These are phyloP conservation scores for Silurus glanis DNA, from an alignment of 2,113 vertebrate genomes.

Conservation along the genomic window DNA sequence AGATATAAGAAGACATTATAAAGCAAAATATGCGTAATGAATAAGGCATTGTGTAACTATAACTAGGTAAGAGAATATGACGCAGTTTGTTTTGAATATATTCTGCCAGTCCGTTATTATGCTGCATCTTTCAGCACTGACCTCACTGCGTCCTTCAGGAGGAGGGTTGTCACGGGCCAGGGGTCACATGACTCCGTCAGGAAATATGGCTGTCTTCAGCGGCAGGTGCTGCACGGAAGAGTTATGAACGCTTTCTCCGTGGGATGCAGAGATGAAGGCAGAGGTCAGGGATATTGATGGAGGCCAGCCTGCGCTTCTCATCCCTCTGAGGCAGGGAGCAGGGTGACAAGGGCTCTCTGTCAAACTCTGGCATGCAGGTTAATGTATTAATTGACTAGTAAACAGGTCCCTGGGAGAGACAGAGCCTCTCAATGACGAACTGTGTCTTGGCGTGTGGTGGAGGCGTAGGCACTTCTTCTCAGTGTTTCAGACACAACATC, in stretches of 20 bases:
- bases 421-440: constrained; percentile 19
- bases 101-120: constrained; percentile 7
- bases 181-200: constrained; percentile 44
- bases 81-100: neutral
- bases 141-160: constrained; percentile 46
- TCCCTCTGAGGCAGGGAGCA: constrained; percentile 34
- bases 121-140: constrained; percentile 17
- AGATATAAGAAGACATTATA: neutral
- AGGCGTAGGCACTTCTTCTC: neutral
- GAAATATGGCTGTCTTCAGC: constrained; percentile 49
- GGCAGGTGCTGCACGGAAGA: constrained; percentile 39
- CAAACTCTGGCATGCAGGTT: constrained; percentile 47
- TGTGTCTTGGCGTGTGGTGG: neutral
- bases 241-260: constrained; percentile 45
- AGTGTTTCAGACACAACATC: neutral
- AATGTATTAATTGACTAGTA: constrained; percentile 56
- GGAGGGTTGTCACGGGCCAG: constrained; percentile 37
- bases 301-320: constrained; percentile 35
- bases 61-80: neutral
- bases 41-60: neutral
- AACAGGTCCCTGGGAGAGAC: constrained; percentile 32
- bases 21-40: neutral
- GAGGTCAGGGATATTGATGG: constrained; percentile 51
- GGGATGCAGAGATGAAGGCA: constrained; percentile 42
- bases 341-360: constrained; percentile 40